Base-by-base conservation (phyloP, 2,888 invertebrate genomes). In the Adelognathus sp. region DNA sequence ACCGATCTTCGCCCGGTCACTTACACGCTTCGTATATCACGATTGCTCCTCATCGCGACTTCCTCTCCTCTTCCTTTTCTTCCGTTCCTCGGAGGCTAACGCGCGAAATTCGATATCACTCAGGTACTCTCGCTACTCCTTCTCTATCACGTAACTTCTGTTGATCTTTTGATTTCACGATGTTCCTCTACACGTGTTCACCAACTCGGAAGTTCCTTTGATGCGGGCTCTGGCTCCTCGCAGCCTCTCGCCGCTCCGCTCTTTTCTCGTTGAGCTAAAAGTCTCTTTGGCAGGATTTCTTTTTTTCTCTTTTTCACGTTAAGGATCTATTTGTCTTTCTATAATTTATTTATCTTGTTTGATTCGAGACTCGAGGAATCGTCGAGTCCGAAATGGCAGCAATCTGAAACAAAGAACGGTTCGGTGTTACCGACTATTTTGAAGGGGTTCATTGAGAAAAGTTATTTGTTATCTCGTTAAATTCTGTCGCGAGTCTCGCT, bases 91-190 rank as follows among this genome's bases (percentile, higher is more conserved):
- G n/a, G n/a, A n/a, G n/a, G 33, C 46, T 60, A 46, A 61, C 54
- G 50, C 69, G 27, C 58, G 50, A 21, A 70, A 82, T 69, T 79
- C 75, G 75, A 79, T 79, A 79, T 79, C 71, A 58, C 50, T 67
- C 70, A 41, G 39, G 46, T 41, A 46, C 41, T 44, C 36, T 69
- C 21, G 18, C 18, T 36, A 21, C 21, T 72, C 44, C 31, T 46
- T 50, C 24, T 11, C 29, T 18, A 16, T 36, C 29, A 29, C 56
- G 58, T 69, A 7, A 61, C 66, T 70, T 66, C 66, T 75, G 46
- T 50, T 71, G 39, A 72, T 66, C 58, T 70, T 73, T 39, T 58
- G 14, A 69, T 64, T 70, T 73, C 50, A 39, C 36, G 29, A 36
- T 60, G n/a, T n/a, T n/a, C n/a, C 54, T 75, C 58, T 71, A 71